Evolutionary conservation across 2,113 vertebrate genomes (phyloP), one percentile per base, ranked within the genome.

Genomic region (Amphilophus citrinellus): DNA sequence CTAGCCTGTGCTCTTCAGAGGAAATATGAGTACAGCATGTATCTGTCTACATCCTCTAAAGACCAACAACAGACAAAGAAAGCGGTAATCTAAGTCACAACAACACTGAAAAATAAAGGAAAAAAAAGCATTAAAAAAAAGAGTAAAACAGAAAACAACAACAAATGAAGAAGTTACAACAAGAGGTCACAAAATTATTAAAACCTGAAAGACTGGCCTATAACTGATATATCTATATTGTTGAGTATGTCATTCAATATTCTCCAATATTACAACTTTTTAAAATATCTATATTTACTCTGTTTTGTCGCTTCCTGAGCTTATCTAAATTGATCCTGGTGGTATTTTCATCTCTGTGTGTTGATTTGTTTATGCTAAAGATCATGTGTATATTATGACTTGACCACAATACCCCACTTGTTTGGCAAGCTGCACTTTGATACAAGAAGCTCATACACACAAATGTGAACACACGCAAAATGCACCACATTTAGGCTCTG

Each of bases 391-490:
- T 77, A 61, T 85, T n/a, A 27, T 20, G 17, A 78, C 35, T 75
- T 82, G 60, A 86, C 65, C 89, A 94, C 83, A 90, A 71, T 76
- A 84, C 66, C 17, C 56, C 77, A 75, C 79, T 88, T 94, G 80
- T 86, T 32, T 84, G 57, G 58, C 75, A 92, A 61, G 71, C 17
- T 76, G 68, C 47, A 77, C 37, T 65, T 76, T 37, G 53, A 17
- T 32, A 80, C 58, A 39, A 79, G 32, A 58, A 35, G 37, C 63
- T 58, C 4, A 37, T 4, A 83, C 11, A 78, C 39, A 57, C 53
- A 57, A 10, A 50, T 50, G 42, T 44, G 14, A 17, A 20, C 10
- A 60, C 61, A 73, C 11, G 65, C 3, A 13, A 61, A 10, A 24
- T 60, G 66, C 35, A 2, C 32, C 53, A 47, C 65, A 75, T 8